Percentiles rank a stretch among this genome's conserved stretches.
phyloP scores from a whole-genome alignment of 1,140 invertebrate genomes.

The Theocolax elegans region DNA sequence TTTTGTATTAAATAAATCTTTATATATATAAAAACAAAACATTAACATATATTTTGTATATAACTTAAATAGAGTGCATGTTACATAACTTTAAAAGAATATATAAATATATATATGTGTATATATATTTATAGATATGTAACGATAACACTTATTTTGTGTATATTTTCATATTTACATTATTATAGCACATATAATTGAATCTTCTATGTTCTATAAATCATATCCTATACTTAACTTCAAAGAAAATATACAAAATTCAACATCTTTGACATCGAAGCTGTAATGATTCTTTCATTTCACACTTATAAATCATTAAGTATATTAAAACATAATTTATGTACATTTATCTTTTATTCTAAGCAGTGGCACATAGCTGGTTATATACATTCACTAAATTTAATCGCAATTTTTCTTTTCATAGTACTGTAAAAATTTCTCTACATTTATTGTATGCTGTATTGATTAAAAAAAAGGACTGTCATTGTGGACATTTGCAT shows the following conservation, averaged over 20 bases:
- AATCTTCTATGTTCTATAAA: constrained; percentile 21
- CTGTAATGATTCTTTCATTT: constrained; percentile 15
- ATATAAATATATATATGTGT: too few relatives aligned
- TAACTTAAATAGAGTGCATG: constrained; percentile 27
- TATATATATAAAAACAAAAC: constrained; percentile 34
- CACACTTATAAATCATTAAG: constrained; percentile 27
- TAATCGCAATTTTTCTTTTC: neutral
- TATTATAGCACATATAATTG: constrained; percentile 16
- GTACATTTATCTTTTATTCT: constrained; percentile 31
- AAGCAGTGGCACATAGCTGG: constrained; percentile 43
- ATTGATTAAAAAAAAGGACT: constrained; percentile 7
- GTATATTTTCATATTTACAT: constrained; percentile 32
- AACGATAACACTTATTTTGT: constrained; percentile 19
- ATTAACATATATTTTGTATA: constrained; percentile 21
- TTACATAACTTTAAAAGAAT: constrained; percentile 32
- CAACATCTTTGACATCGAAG: constrained; percentile 25
- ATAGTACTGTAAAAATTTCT: constrained; percentile 17
- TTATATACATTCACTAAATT: constrained; percentile 33
- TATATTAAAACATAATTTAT: constrained; percentile 33
- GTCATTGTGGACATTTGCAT: neutral
- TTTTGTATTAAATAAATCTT: constrained; percentile 26
- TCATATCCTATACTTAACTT: constrained; percentile 12
- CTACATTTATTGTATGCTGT: neutral
- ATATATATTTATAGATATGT: constrained; percentile 35
- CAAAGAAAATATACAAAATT: constrained; percentile 17